Evolutionary conservation across 64 coral and sea anemone species (phyloP), one percentile per base, ranked within the genome.

Genomic region (Cladopsammia gracilis): DNA sequence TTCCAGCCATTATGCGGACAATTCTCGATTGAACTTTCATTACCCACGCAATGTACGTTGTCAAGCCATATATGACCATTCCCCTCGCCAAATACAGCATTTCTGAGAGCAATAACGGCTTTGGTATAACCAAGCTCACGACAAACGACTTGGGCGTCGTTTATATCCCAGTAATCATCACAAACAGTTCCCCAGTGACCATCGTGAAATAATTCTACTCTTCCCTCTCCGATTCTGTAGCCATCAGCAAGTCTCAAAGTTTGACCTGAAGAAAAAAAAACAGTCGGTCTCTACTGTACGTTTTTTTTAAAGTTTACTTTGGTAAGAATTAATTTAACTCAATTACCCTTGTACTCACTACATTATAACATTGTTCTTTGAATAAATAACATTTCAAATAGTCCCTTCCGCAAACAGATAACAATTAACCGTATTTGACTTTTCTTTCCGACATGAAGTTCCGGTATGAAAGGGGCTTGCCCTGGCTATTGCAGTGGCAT

Each of bases 131-230:
- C 80, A 47, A 84, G 80, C 24, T 66, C 1, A 46, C 62, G 45
- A 49, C 80, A 84, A 23, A 84, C 80, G 43, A 84, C 80, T 24
- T 84, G 80, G 6, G 80, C 80, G 10, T 84, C 80, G 6, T 50
- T 84, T 5, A 49, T 46, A 68, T 84, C 80, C 80, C 80, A 84
- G 15, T 5, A 66, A 51, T 84, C 80, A n/a, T 68, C 62, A 19
- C 80, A 84, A 22, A 84, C 20, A 49, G 80, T 84, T 50, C 80
- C 80, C 80, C 80, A 84, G 13, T 84, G 45, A 6, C 80, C 80
- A 66, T 67, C 61, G 10, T 51, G 42, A n/a, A 84, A 51, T 51
- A 84, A n/a, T 20, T 84, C 80, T 7, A 84, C 80, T 84, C 80
- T 84, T 67, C 80, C 80, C 51, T 84, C 80, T 19, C 46, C 62